Base-by-base conservation (phyloP, 2,888 invertebrate species). In the Iselma pallidipennis region DNA sequence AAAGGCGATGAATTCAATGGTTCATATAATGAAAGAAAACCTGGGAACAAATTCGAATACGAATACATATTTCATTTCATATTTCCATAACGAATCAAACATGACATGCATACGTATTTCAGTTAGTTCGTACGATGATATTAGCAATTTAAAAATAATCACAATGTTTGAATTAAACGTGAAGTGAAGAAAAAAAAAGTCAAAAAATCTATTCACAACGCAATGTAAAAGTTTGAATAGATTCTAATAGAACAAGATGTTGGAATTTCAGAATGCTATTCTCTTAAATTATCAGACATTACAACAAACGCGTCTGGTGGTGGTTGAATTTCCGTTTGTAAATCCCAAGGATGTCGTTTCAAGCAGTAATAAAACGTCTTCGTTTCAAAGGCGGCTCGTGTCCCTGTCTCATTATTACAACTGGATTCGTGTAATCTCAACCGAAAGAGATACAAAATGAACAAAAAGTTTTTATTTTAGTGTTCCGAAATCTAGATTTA, bases 1-100 rank as follows among this genome's bases (percentile, higher is more conserved):
- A 69, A 66, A 19, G 49, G 66, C 59, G 55, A 71, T 71, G 70
- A 71, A 71, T 70, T 68, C 23, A 23, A 23, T 12, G 9, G 58
- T 57, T 52, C 57, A 59, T 63, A 66, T 61, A 57, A 57, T 60
- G 51, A 59, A 55, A 62, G 66, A 37, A 7, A 16, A 61, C 63
- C 59, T 52, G 63, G 42, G 59, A 21, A 63, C 64, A 68, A 69
- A 70, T 69, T 69, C 67, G 71, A 55, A 69, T 69, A 63, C 71
- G 70, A 69, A 71, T 71, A 63, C 67, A 72, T 71, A 69, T 73
- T 71, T 71, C 71, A 71, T 69, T 37, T 65, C 62, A 52, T 57
- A 71, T 73, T 71, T 69, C 70, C 71, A 71, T 71, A 71, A 71
- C 71, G 67, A 70, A 69, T 66, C 67, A 65, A 58, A 67, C 70